Evolutionary conservation across 1,140 invertebrate species (phyloP).

Genomic region (Drosophila funebris): DNA sequence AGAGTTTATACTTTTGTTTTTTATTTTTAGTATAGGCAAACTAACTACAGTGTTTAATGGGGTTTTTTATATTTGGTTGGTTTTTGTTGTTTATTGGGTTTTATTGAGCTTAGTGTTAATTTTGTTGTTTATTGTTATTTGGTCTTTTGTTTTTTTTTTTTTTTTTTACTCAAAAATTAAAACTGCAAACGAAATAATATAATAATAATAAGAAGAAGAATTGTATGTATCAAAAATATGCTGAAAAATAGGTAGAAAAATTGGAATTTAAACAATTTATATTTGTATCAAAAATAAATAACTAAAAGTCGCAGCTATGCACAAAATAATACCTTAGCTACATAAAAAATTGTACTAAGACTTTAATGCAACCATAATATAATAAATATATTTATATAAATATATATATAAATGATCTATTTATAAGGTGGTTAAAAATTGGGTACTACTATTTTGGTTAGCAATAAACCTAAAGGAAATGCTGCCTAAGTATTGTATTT

Average conservation of each 20-base stretch:
- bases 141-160: conserved; percentile 33
- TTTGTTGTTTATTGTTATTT: conserved; percentile 44
- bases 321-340: conserved; percentile 39
- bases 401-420: neutral
- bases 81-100: conserved; percentile 33
- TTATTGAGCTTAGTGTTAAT: conserved; percentile 69
- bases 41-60: conserved; percentile 73
- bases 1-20: conserved; percentile 53
- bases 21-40: conserved; percentile 65
- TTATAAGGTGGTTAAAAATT: neutral
- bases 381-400: neutral
- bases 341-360: conserved; percentile 44
- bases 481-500: conserved; percentile 41
- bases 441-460: conserved; percentile 26
- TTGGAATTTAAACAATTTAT: conserved; percentile 71
- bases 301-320: conserved; percentile 31
- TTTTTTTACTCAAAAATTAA: conserved; percentile 54
- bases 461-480: conserved; percentile 11
- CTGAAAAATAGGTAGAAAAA: conserved; percentile 82
- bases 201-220: conserved; percentile 42
- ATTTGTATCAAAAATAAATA: conserved; percentile 54
- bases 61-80: conserved; percentile 36
- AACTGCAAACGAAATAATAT: conserved; percentile 80
- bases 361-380: too few relatives aligned
- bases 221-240: conserved; percentile 55